Conservation (phyloP, 2,797 vertebrate species). For the Myiotriccus ornatus region DNA sequence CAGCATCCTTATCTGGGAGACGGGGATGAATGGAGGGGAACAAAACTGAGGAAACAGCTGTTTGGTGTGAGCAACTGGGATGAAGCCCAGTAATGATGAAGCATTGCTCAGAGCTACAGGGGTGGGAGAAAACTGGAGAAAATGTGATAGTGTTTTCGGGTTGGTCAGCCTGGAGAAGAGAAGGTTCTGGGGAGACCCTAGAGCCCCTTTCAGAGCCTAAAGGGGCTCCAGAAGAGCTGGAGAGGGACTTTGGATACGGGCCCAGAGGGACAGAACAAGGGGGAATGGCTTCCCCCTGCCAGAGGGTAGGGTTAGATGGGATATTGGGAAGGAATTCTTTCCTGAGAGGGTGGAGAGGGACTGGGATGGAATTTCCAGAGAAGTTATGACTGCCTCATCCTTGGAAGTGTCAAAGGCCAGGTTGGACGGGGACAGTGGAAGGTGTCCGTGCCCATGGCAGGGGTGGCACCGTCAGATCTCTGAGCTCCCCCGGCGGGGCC, state of each 20-base stretch:
- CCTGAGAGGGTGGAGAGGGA: fast-evolving
- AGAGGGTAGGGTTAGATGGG: too few species aligned
- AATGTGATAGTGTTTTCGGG: neutral
- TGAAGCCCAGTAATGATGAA: neutral
- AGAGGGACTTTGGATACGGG: neutral
- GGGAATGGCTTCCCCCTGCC: neutral
- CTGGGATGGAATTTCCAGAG: neutral
- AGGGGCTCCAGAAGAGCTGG: neutral
- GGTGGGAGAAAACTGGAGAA: neutral
- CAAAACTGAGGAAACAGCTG: neutral
- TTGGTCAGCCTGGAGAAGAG: neutral
- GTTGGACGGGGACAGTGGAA: fast-evolving
- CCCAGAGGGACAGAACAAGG: neutral
- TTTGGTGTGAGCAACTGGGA: neutral
- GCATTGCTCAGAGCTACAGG: neutral
- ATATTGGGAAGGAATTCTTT: neutral
- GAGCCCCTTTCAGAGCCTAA: fast-evolving
- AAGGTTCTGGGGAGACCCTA: fast-evolving
- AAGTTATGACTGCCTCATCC: neutral
- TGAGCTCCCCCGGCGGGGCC: neutral
- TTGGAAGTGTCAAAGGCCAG: neutral
- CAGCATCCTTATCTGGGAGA: neutral
- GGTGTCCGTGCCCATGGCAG: neutral
- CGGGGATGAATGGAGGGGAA: neutral
- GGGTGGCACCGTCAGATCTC: neutral